A percentile compares a stretch with the other conserved stretches of the same genome.
These are phyloP conservation scores for Seriola quinqueradiata DNA, from an alignment of 2,113 vertebrate genomes.

Conservation along the genomic window DNA sequence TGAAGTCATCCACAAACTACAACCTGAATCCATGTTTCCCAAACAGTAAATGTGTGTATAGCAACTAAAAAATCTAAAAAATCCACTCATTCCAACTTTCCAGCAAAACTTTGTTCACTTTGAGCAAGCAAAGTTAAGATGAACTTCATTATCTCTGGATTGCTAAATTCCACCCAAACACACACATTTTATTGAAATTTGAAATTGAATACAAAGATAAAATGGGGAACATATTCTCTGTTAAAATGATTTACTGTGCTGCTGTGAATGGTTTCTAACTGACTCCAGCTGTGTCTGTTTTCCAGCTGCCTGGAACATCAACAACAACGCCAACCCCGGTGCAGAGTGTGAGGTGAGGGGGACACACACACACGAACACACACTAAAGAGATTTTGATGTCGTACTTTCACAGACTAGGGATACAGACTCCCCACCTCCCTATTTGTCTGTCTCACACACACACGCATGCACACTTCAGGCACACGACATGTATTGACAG, in stretches of 20 bases:
- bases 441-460: background rate
- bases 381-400: background rate
- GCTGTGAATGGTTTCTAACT: background rate
- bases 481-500: slow-evolving; percentile 75
- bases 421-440: too few relatives aligned
- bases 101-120: background rate
- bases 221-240: background rate
- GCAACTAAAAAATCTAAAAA: background rate
- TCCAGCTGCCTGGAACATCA: slow-evolving; percentile 53
- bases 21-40: background rate
- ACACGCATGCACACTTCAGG: slow-evolving; percentile 36
- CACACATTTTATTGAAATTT: background rate
- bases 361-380: background rate
- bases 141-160: background rate
- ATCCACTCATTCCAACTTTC: background rate
- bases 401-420: too few relatives aligned
- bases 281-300: slow-evolving; percentile 30
- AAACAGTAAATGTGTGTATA: background rate
- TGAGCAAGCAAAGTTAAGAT: background rate
- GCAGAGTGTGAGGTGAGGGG: slow-evolving; percentile 57
- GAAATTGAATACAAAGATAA: background rate
- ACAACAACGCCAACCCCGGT: slow-evolving; percentile 37
- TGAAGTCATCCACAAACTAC: background rate
- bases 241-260: background rate
- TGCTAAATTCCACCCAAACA: background rate